Evolutionary conservation across 2,797 vertebrate genomes (phyloP).

Genomic region (Alfaro cultratus): DNA sequence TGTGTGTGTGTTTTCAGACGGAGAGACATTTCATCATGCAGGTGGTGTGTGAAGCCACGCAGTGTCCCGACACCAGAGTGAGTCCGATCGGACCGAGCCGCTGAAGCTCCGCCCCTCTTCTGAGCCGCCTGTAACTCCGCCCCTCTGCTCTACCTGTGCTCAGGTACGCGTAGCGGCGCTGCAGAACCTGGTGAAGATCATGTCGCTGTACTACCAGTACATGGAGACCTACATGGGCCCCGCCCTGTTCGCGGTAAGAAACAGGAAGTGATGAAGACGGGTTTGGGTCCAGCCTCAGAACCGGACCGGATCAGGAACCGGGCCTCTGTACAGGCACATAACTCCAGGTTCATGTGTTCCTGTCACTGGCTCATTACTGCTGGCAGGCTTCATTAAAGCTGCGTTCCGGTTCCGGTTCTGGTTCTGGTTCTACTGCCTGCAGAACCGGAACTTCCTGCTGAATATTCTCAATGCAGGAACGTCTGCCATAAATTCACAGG

Average conservation of each 20-base stretch:
- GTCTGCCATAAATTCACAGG: background rate
- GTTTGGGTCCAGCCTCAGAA: background rate
- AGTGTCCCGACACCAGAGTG: conserved; percentile 97
- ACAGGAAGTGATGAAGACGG: background rate
- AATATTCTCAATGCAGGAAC: background rate
- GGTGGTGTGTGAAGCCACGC: conserved; percentile 98
- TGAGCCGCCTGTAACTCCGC: background rate
- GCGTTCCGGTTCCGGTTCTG: too few species aligned
- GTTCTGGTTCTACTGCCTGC: background rate
- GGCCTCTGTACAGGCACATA: too few species aligned
- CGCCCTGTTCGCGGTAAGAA: conserved; percentile 93
- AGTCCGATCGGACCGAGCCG: conserved; percentile 59
- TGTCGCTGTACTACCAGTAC: conserved; percentile 98
- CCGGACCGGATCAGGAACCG: background rate
- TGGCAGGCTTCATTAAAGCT: background rate
- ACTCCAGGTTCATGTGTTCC: too few species aligned
- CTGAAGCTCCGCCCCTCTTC: too few species aligned
- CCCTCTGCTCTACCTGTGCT: background rate
- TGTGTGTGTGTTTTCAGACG: conserved; percentile 79
- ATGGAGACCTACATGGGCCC: conserved; percentile 99
- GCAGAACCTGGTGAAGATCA: conserved; percentile 99
- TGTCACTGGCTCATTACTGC: background rate
- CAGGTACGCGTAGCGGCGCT: conserved; percentile 96
- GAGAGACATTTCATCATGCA: conserved; percentile 99
- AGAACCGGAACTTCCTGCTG: background rate